A percentile compares a stretch with the other conserved stretches of the same genome.
phyloP scores from a whole-genome alignment of 2,113 vertebrate genomes.

The Eulacestoma nigropectus region DNA sequence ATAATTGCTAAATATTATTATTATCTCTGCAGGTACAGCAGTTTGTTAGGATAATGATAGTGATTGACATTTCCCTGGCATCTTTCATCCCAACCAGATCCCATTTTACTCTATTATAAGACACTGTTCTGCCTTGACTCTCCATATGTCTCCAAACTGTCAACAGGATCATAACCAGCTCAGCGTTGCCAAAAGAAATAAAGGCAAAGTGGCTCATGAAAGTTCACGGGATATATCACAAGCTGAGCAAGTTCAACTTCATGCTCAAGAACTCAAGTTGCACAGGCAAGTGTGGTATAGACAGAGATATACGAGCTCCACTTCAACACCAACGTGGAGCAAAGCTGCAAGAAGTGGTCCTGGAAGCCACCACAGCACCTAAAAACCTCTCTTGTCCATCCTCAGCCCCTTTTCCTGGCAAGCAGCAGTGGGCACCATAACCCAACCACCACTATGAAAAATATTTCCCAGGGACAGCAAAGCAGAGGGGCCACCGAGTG shows the following conservation, averaged over 20 bases:
- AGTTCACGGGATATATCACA: background rate
- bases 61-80: slow-evolving; percentile 52
- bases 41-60: slow-evolving; percentile 45
- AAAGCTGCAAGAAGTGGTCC: background rate
- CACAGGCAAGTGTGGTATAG: background rate
- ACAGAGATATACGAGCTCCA: accelerated
- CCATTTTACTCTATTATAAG: slow-evolving; percentile 10
- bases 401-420: background rate
- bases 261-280: background rate
- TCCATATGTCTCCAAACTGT: slow-evolving; percentile 25
- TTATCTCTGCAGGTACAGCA: slow-evolving; percentile 54
- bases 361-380: background rate
- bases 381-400: background rate
- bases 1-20: slow-evolving; percentile 57
- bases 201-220: background rate
- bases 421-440: background rate
- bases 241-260: background rate
- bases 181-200: background rate
- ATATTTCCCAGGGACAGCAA: background rate
- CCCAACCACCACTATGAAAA: background rate
- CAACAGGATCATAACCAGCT: background rate
- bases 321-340: accelerated
- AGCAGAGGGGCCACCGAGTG: slow-evolving; percentile 41
- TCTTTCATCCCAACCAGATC: slow-evolving; percentile 36
- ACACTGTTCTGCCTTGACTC: background rate